Base-by-base conservation (phyloP, 1,140 invertebrate species). In the Heliconius eleuchia region DNA sequence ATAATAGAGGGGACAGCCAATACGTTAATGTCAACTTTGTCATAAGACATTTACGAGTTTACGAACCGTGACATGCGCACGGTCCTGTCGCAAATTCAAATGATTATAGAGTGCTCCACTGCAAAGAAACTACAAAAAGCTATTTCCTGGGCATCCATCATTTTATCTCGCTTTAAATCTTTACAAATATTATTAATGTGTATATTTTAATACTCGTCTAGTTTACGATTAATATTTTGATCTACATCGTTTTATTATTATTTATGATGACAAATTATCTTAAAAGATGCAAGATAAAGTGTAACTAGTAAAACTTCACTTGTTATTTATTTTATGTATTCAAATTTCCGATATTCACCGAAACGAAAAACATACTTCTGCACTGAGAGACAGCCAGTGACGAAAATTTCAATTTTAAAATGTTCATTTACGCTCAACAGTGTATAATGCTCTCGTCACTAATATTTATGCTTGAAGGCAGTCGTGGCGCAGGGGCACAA, bases 41-140 rank as follows among this genome's bases (percentile, higher is more conserved):
- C 73, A 73, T 76, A 77, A 83, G 82, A 80, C 80, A 78, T 83
- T 86, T 84, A 72, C 83, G 74, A 77, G 73, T 77, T 76, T 82
- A 84, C 82, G 80, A 82, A 75, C 81, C 78, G 81, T 85, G 86
- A 83, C 81, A 80, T 77, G 80, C 72, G 80, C 81, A 80, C 74
- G 77, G 76, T 78, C 70, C 57, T 75, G 76, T 75, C 73, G 76
- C 77, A 76, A 79, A 75, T 77, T 77, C 74, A 76, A 52, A 46
- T 71, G 46, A 76, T 66, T 66, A 66, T 66, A 66, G 60, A 66
- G 60, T 66, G 60, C 27, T 30, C 27, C 60, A 66, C 27, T 46
- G 70, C 70, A 77, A 77, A 77, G 30, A 77, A 71, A 77, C 70
- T 27, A 71, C 5, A 55, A 77, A 77, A 77, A 76, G 23, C 11